Conservation (phyloP, 2,113 vertebrate genomes). For the Stictonetta naevosa region DNA sequence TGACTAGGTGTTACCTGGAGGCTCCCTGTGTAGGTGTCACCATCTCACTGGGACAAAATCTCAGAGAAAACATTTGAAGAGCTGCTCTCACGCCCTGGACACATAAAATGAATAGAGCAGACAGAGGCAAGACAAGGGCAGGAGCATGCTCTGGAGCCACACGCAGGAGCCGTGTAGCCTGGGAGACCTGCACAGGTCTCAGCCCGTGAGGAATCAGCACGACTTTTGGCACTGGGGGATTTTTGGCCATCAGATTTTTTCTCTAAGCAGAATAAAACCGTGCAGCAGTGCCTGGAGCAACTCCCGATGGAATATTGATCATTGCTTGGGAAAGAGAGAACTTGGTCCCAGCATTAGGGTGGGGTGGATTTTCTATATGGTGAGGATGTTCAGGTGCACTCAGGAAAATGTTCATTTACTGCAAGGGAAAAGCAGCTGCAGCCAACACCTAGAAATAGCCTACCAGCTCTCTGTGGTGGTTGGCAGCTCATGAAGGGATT, state of each 20-base stretch:
- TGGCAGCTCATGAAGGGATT: background rate
- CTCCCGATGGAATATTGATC: rapidly evolving
- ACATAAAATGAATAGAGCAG: rapidly evolving
- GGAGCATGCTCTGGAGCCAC: rapidly evolving
- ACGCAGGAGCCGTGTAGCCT: rapidly evolving
- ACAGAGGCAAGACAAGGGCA: too few species aligned
- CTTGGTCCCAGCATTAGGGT: background rate
- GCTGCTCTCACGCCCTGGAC: background rate
- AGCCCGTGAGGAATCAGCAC: rapidly evolving
- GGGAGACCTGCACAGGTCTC: rapidly evolving
- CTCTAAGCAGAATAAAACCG: background rate
- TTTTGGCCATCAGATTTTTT: background rate
- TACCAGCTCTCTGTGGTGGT: background rate
- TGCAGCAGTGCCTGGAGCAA: background rate
- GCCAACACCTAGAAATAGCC: background rate
- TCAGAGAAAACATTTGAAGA: background rate
- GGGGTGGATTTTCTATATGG: background rate
- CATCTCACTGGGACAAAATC: background rate
- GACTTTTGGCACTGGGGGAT: background rate
- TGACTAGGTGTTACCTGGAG: background rate
- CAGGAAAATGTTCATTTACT: background rate
- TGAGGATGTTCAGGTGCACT: background rate
- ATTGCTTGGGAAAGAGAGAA: background rate
- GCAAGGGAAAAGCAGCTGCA: background rate
- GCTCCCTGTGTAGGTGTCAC: background rate